These are phyloP conservation scores for Scomber scombrus DNA, from an alignment of 2,113 vertebrate species.

Conservation along the genomic window DNA sequence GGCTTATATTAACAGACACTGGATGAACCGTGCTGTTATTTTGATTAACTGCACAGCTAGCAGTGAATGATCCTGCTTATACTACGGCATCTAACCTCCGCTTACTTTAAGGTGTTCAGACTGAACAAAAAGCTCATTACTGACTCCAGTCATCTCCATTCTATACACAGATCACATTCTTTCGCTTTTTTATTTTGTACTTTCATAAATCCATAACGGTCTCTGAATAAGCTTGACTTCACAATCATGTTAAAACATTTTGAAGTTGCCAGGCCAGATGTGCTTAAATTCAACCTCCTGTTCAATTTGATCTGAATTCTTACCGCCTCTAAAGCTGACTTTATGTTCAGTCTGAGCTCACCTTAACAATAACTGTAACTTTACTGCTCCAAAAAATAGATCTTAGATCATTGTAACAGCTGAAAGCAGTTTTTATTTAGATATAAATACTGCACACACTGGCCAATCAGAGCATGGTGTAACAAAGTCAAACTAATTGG, in stretches of 20 bases:
- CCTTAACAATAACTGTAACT: not conserved
- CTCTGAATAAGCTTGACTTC: too few species aligned
- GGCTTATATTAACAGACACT: not conserved
- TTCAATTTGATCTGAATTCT: too few species aligned
- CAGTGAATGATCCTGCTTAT: not conserved
- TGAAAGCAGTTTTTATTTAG: not conserved
- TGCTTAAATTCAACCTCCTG: too few species aligned
- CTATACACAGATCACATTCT: too few species aligned
- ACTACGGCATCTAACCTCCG: not conserved
- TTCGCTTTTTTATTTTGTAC: too few species aligned
- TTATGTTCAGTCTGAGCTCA: not conserved
- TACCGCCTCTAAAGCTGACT: not conserved
- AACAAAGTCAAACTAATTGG: not conserved
- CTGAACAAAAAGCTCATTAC: not conserved
- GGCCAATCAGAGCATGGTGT: not conserved
- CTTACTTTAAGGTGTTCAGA: not conserved
- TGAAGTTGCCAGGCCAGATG: too few species aligned
- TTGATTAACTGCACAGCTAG: not conserved
- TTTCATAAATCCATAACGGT: too few species aligned
- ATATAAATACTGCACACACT: too few species aligned
- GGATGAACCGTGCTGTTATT: not conserved
- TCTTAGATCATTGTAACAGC: not conserved
- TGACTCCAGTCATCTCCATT: too few species aligned
- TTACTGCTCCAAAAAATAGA: slow-evolving; percentile 6
- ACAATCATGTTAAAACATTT: not conserved